A percentile compares a stretch with the other conserved stretches of the same genome.
phyloP scores from a whole-genome alignment of 2,888 invertebrate species.

The Drosophila anomelani region DNA sequence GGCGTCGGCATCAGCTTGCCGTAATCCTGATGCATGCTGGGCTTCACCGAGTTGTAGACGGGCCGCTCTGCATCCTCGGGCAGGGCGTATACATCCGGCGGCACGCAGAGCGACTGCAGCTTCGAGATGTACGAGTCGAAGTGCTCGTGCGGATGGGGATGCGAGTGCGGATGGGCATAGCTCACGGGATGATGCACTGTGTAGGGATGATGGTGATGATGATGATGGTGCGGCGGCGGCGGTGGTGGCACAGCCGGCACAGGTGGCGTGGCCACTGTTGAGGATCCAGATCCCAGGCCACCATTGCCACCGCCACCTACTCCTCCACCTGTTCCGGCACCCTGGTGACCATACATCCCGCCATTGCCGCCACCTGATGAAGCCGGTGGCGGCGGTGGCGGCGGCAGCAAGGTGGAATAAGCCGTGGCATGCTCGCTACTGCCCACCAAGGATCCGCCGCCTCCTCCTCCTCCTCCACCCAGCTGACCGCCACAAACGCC shows the following conservation, averaged over 20 bases:
- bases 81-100: conserved; percentile 91
- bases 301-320: background rate
- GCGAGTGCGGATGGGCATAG: conserved; percentile 79
- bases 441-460: conserved; percentile 28
- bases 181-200: conserved; percentile 81
- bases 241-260: conserved; percentile 70
- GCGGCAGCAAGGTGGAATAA: conserved; percentile 67
- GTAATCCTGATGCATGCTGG: conserved; percentile 94
- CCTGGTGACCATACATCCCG: conserved; percentile 25
- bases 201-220: conserved; percentile 69
- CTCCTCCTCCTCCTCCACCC: conserved; percentile 22
- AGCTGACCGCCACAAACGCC: conserved; percentile 41
- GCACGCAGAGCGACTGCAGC: conserved; percentile 94
- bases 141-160: conserved; percentile 94
- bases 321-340: background rate
- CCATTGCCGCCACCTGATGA: conserved; percentile 43
- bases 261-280: conserved; percentile 70
- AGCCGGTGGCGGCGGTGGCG: conserved; percentile 37
- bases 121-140: conserved; percentile 97
- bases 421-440: conserved; percentile 52
- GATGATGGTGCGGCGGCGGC: conserved; percentile 71
- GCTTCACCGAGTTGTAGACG: conserved; percentile 95
- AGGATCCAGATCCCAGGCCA: conserved; percentile 34
- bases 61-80: conserved; percentile 92
- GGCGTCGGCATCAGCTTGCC: conserved; percentile 93